These are phyloP conservation scores for Catostylus mosaicus DNA, from an alignment of 30 jellyfish, hydroid and myxozoan species.

Conservation along the genomic window DNA sequence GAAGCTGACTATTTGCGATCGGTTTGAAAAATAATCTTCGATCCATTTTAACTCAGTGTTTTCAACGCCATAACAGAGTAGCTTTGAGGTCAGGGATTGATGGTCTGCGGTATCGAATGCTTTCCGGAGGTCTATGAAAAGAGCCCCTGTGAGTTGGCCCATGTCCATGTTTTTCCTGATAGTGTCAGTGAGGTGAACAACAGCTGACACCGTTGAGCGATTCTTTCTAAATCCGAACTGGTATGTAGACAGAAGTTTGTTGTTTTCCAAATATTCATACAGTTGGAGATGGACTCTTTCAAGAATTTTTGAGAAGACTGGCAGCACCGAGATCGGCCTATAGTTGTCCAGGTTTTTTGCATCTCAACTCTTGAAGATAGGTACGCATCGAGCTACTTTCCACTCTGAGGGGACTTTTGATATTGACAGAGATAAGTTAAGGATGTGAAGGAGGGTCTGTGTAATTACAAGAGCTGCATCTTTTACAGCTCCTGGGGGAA, in stretches of 20 bases:
- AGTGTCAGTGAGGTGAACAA: slow-evolving; percentile 61
- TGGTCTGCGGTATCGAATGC: slow-evolving; percentile 58
- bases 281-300: slow-evolving; percentile 60
- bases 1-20: slow-evolving; percentile 66
- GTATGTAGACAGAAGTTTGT: too few relatives aligned
- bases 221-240: slow-evolving; percentile 51
- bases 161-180: slow-evolving; percentile 46
- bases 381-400: slow-evolving; percentile 49
- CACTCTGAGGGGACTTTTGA: slow-evolving; percentile 53
- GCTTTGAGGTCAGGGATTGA: slow-evolving; percentile 50
- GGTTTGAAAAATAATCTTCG: slow-evolving; percentile 52
- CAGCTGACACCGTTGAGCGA: slow-evolving; percentile 53
- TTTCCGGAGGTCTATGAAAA: slow-evolving; percentile 53
- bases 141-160: slow-evolving; percentile 64
- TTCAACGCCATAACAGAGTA: slow-evolving; percentile 48
- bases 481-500: slow-evolving; percentile 71
- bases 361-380: slow-evolving; percentile 48
- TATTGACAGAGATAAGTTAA: slow-evolving; percentile 41
- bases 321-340: too few relatives aligned
- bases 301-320: slow-evolving; percentile 56
- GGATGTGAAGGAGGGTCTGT: slow-evolving; percentile 59
- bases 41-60: slow-evolving; percentile 54
- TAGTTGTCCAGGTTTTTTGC: slow-evolving; percentile 42
- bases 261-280: slow-evolving; percentile 44
- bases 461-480: slow-evolving; percentile 58